These are phyloP conservation scores for Drosophila ohnishii DNA, from an alignment of 1,140 invertebrate species.

Conservation along the genomic window DNA sequence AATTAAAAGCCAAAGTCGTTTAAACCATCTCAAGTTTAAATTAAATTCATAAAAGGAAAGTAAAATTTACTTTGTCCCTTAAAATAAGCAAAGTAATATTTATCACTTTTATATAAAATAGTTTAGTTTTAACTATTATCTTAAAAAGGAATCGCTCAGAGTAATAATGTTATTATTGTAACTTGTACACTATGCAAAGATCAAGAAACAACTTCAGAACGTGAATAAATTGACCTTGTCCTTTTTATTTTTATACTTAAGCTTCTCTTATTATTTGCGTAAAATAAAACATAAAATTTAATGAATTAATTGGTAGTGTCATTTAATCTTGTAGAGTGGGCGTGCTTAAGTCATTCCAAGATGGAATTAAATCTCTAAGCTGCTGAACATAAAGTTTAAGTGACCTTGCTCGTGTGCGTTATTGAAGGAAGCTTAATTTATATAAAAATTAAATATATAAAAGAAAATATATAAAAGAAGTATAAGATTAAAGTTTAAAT, in stretches of 20 bases:
- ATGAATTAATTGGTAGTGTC: background rate
- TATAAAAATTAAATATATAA: background rate
- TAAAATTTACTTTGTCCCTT: constrained; percentile 2
- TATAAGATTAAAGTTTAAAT: no score
- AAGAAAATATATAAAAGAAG: background rate
- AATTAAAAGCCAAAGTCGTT: background rate
- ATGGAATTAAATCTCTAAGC: constrained; percentile 10
- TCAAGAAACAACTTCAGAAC: no score
- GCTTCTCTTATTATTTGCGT: no score
- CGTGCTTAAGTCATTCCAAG: constrained; percentile 7
- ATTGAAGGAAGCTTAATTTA: background rate
- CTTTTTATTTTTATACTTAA: background rate
- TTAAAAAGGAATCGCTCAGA: background rate
- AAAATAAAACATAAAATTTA: background rate
- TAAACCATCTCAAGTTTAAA: background rate
- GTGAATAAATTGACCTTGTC: background rate
- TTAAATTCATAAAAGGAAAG: background rate
- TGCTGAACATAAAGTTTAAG: constrained; percentile 14
- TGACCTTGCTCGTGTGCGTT: constrained; percentile 22
- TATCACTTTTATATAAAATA: no score
- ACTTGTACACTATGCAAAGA: no score
- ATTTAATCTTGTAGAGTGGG: constrained; percentile 28
- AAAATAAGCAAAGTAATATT: background rate
- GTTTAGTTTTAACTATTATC: background rate
- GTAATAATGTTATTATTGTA: no score